Base-by-base conservation (phyloP, 2,113 vertebrate species). In the Physeter macrocephalus region DNA sequence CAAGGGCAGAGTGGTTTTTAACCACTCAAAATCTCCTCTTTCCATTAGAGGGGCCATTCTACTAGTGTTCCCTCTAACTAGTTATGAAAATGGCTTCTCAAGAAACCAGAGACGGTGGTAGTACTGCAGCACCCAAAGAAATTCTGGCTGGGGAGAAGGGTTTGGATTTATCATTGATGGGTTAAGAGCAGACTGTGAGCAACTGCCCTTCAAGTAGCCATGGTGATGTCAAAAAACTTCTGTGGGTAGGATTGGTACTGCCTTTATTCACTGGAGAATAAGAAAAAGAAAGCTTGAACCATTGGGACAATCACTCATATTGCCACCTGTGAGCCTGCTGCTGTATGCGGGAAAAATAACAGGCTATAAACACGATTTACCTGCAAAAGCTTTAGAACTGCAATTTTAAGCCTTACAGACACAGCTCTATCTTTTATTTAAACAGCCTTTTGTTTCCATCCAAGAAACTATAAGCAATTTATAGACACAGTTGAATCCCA, bases 381-480 rank as follows among this genome's bases (percentile, higher is more conserved):
- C 57, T 57, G 41, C 41, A 82, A 90, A 85, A 81, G 39, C 59
- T 94, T 62, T 78, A 90, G 52, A 74, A 64, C 15, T 86, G 14
- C 54, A 88, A 61, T 74, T 72, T 75, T 31, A 69, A 88, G 36
- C 9, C 75, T 93, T 95, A 83, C 4, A 89, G 39, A 46, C 13
- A 39, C 12, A 71, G 18, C 31, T 77, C 23, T 54, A 43, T 69
- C 62, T 95, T 97, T 88, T 86, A 93, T 69, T 94, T 96, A 92
- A 97, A 89, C 34, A 95, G 31, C 7, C 25, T 86, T 93, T 97
- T 95, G 34, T 88, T 93, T 86, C 67, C 66, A 93, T 86, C 46
- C 46, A 88, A 92, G 62, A 92, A 89, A 71, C 41, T 41, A 39
- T 29, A 88, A 91, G 49, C 41, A 91, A 49, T 36, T 96, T 81